Evolutionary conservation across 2,888 invertebrate genomes (phyloP).

Genomic region (Adela reaumurella): DNA sequence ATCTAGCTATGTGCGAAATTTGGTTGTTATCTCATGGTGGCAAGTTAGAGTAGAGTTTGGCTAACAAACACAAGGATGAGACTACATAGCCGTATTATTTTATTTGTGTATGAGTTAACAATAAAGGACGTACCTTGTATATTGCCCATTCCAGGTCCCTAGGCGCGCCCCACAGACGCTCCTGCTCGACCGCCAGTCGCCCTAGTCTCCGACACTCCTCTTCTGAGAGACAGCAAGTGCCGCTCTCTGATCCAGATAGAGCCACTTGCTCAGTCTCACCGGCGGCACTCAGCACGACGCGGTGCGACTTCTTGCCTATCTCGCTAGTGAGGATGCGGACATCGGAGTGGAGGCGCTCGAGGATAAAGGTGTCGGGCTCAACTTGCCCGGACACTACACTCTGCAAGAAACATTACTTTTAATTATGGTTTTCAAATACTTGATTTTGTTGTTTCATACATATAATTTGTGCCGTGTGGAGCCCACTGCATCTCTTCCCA

Average conservation of each 20-base stretch:
- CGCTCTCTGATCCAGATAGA: conserved; percentile 32
- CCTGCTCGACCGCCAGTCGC: conserved; percentile 55
- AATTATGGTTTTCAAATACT: too few species aligned
- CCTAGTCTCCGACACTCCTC: conserved; percentile 54
- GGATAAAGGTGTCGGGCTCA: conserved; percentile 71
- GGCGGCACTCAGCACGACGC: conserved; percentile 37
- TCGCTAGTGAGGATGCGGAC: conserved; percentile 39
- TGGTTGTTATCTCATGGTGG: too few species aligned
- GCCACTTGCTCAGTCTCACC: conserved; percentile 35
- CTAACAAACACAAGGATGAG: too few species aligned
- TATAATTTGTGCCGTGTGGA: too few species aligned
- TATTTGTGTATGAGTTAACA: not conserved
- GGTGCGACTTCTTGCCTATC: conserved; percentile 54
- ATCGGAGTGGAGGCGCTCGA: conserved; percentile 45
- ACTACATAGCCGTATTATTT: too few species aligned
- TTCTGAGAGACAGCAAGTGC: conserved; percentile 52
- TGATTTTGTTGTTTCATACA: too few species aligned
- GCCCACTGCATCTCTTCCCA: too few species aligned
- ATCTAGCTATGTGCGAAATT: too few species aligned
- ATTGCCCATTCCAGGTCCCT: conserved; percentile 83
- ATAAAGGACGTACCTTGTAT: conserved; percentile 33
- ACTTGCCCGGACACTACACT: conserved; percentile 74
- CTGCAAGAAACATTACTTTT: too few species aligned
- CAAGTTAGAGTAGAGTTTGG: too few species aligned
- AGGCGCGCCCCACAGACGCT: conserved; percentile 64